Base-by-base conservation (phyloP, 2,888 invertebrate genomes). In the Orchestes rusci region DNA sequence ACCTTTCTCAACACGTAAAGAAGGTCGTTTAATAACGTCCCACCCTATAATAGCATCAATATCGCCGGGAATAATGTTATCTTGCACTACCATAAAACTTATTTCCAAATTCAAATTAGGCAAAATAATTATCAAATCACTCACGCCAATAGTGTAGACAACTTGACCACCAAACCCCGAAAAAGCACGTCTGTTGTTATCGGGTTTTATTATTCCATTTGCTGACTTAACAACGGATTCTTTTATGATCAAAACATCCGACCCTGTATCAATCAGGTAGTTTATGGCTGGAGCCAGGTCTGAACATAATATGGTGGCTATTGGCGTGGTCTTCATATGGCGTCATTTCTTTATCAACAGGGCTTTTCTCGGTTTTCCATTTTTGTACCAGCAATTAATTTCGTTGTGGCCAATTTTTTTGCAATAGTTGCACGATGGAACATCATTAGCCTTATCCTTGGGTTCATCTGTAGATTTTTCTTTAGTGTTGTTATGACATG, bases 231-330 rank as follows among this genome's bases (percentile, higher is more conserved):
- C 40, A 4, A 43, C 39, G 4, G 33, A 34, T 12, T 51, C 37
- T 16, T 38, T 52, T 19, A 53, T 49, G 32, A 55, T 41, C 33
- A 50, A 55, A 7, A 43, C 12, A n/a, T 55, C 51, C 12, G 51
- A 53, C 34, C 53, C 54, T 20, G 40, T 54, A 35, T 55, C 53
- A 20, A 55, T 53, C 5, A 54, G 40, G 36, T 55, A 54, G 2
- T 38, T 33, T 23, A 53, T 45, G 13, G 35, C 19, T n/a, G 17
- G 13, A 5, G 45, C 46, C 17, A 42, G 27, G 3, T 47, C 29
- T n/a, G 49, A 31, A 13, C 39, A 47, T 34, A 54, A 32, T 7
- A 53, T 2, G 10, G 49, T 53, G 8, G 51, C 51, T 15, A 54
- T 48, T 5, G 52, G 50, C 39, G 52, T 44, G 33, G 27, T 35